Conservation (phyloP, 2,797 vertebrate genomes). For the Choloepus didactylus region DNA sequence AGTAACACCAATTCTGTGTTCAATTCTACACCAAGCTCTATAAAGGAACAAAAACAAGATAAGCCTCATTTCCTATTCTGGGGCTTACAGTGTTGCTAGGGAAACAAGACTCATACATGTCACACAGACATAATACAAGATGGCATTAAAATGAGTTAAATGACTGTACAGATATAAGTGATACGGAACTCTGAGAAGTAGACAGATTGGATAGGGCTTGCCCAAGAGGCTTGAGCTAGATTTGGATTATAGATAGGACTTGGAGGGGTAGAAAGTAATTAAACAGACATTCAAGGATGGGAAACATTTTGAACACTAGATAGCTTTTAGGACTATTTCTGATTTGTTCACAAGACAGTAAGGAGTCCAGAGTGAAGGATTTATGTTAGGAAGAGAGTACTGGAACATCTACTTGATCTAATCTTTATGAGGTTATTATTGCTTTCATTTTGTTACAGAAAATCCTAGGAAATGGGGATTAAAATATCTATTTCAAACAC, state of each 20-base stretch:
- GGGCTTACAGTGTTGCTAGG: constrained; percentile 73
- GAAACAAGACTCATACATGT: constrained; percentile 70
- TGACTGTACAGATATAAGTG: background rate
- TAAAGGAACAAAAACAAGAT: constrained; percentile 52
- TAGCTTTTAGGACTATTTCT: background rate
- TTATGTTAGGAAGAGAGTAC: background rate
- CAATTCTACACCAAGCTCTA: constrained; percentile 25
- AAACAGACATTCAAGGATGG: background rate
- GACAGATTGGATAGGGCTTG: background rate
- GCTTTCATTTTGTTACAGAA: background rate
- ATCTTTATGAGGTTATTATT: background rate
- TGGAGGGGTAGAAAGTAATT: background rate
- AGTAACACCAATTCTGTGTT: background rate
- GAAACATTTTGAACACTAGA: background rate
- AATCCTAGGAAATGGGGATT: background rate
- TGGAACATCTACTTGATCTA: background rate
- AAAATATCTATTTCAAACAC: background rate
- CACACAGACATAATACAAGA: constrained; percentile 63
- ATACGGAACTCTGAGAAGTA: background rate
- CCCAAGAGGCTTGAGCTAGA: background rate
- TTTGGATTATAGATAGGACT: background rate
- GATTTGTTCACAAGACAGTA: background rate
- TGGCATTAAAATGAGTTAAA: constrained; percentile 62
- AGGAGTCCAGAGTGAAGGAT: background rate
- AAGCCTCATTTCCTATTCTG: constrained; percentile 69